Base-by-base conservation (phyloP, 2,113 vertebrate species). In the Aptenodytes forsteri region DNA sequence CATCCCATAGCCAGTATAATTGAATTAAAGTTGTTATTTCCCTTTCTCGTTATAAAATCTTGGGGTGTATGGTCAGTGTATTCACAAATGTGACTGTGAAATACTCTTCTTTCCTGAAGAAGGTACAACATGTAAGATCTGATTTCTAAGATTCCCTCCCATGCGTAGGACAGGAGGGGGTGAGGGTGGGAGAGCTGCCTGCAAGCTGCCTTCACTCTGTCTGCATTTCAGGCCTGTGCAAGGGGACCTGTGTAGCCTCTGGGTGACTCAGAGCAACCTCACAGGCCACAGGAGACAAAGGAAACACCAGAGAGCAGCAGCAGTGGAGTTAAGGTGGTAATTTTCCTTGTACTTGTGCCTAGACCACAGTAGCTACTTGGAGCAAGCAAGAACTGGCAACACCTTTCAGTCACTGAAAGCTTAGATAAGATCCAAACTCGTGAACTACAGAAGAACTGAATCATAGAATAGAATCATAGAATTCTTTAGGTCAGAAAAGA, bases 61-160 rank as follows among this genome's bases (percentile, higher is more conserved):
- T 27, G 10, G 15, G 3, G 2, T 32, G 25, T 26, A 23, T 70
- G 36, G 30, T 77, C 38, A 38, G 7, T 17, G 16, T 9, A 7
- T 16, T n/a, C 32, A 21, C 11, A 13, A n/a, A 32, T 0, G 2
- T 38, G 56, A 14, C 40, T 67, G 61, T 50, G n/a, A 78, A 88
- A 42, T 16, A 11, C 7, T 71, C 13, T 13, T 11, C 32, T 56
- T 46, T 46, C 40, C 70, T 70, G 32, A 16, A 16, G 40, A 70
- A 70, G 25, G 44, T 10, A 16, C 18, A 22, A 6, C 0, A 2
- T 5, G 19, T 13, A 27, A 32, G 29, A 20, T 58, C 11, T 46
- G 34, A 22, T 49, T 55, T 70, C 78, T 47, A 10, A 59, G n/a
- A 1, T 66, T 58, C 2, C 46, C 17, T 25, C 9, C 14, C 6